Evolutionary conservation across 2,888 invertebrate species (phyloP).

Genomic region (Meliscaeva auricollis): DNA sequence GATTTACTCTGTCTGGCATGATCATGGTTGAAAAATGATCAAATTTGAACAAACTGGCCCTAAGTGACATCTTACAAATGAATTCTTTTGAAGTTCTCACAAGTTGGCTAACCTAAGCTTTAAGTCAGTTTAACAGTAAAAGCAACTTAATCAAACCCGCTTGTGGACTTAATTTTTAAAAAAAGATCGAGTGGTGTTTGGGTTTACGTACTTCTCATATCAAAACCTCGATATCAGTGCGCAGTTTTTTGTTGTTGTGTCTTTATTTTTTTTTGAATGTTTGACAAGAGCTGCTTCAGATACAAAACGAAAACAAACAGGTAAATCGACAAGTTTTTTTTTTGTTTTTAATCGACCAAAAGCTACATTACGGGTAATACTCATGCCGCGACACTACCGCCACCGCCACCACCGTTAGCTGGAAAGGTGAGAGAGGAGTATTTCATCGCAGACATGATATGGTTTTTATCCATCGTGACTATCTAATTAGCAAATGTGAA

Average conservation of each 20-base stretch:
- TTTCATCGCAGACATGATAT: background rate
- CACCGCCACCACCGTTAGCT: background rate
- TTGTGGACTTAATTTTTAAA: constrained; percentile 9
- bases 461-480: constrained; percentile 5
- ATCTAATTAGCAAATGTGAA: constrained; percentile 12
- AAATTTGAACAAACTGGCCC: too few relatives aligned
- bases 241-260: constrained; percentile 44
- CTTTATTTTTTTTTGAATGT: constrained; percentile 29
- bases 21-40: too few relatives aligned
- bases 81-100: too few relatives aligned
- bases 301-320: constrained; percentile 39
- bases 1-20: too few relatives aligned
- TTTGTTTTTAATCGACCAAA: constrained; percentile 9
- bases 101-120: too few relatives aligned
- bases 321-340: constrained; percentile 28
- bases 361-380: constrained; percentile 29
- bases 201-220: constrained; percentile 33
- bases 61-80: too few relatives aligned
- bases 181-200: constrained; percentile 41
- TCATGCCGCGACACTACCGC: background rate
- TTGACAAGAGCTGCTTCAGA: constrained; percentile 46
- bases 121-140: too few relatives aligned
- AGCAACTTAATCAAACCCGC: background rate
- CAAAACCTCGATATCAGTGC: constrained; percentile 60
- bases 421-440: constrained; percentile 19